Conservation (phyloP, 2,888 invertebrate genomes). For the Thelaira solivaga region DNA sequence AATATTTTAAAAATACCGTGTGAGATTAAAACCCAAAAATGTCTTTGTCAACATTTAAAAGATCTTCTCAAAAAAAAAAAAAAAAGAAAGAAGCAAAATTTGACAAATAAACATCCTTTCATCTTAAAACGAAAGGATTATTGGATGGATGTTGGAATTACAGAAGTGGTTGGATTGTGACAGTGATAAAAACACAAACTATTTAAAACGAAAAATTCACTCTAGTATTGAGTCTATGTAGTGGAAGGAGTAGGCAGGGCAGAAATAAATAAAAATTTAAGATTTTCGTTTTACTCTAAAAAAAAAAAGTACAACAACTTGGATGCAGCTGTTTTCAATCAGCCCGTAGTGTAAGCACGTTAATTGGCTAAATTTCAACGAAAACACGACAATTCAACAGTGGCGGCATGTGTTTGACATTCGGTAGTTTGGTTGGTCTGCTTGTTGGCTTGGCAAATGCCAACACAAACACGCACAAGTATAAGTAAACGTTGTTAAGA, state of each 20-base stretch:
- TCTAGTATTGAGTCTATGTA: background rate
- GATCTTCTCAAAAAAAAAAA: slow-evolving; percentile 4
- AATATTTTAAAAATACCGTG: slow-evolving; percentile 69
- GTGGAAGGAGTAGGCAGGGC: background rate
- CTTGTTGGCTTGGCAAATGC: slow-evolving; percentile 15
- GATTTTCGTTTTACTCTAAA: background rate
- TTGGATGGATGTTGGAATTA: slow-evolving; percentile 31
- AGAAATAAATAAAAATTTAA: slow-evolving; percentile 2
- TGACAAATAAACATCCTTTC: slow-evolving; percentile 19
- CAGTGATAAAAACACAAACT: slow-evolving; percentile 49
- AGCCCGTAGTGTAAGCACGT: slow-evolving; percentile 42
- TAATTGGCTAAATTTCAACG: slow-evolving; percentile 73
- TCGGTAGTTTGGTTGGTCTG: slow-evolving; percentile 32
- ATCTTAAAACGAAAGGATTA: slow-evolving; percentile 49
- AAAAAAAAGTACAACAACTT: slow-evolving; percentile 16
- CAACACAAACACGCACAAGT: background rate
- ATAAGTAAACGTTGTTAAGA: slow-evolving; percentile 5
- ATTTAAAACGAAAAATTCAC: background rate
- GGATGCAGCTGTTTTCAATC: slow-evolving; percentile 50
- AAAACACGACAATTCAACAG: slow-evolving; percentile 68
- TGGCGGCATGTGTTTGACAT: slow-evolving; percentile 51
- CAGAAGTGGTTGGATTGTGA: slow-evolving; percentile 55
- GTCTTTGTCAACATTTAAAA: slow-evolving; percentile 44
- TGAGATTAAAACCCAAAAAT: slow-evolving; percentile 62
- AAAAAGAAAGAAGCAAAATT: background rate